Base-by-base conservation (phyloP, 1,140 invertebrate genomes). In the Thaumetopoea pityocampa region DNA sequence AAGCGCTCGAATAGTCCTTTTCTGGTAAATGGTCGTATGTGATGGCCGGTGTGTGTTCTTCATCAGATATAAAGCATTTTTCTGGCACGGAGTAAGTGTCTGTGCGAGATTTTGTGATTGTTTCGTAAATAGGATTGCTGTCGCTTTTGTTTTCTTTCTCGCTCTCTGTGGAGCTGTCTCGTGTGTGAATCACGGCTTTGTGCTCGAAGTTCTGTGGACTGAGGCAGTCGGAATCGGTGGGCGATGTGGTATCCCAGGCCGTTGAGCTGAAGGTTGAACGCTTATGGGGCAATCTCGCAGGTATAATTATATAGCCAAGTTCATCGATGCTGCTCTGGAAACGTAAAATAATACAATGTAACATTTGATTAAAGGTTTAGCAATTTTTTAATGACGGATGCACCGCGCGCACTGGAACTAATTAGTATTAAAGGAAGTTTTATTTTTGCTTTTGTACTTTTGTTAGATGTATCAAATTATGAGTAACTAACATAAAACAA, bases 241-340 rank as follows among this genome's bases (percentile, higher is more conserved):
- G 70, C 0, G 74, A 68, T 0, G 54, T 64, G 1, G 63, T 61
- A 14, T 77, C 67, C 70, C 69, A 78, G 0, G 37, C 53, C 8
- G 60, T 58, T 1, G 65, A 49, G 24, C 65, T 74, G 18, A 67
- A 70, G 20, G 57, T 49, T 0, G 58, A 60, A 26, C 58, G 61
- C 14, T 70, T 70, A 8, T 64, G 69, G 1, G 67, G 53, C 8
- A 73, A 15, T 11, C 62, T 53, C 5, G 63, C 56, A 5, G 78
- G 69, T 34, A 82, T 70, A 23, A 82, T 57, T 17, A 82, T 67
- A 37, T 82, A 78, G 24, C 74, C 78, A 19, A 82, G 59, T 3
- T 78, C 54, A 9, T 78, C 67, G 2, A 82, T 43, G 27, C 66
- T 53, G 18, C 29, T 24, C 78, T 82, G 56, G 22, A 70, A 74